Base-by-base conservation (phyloP, 2,888 invertebrate genomes). In the Anthophora plumipes region DNA sequence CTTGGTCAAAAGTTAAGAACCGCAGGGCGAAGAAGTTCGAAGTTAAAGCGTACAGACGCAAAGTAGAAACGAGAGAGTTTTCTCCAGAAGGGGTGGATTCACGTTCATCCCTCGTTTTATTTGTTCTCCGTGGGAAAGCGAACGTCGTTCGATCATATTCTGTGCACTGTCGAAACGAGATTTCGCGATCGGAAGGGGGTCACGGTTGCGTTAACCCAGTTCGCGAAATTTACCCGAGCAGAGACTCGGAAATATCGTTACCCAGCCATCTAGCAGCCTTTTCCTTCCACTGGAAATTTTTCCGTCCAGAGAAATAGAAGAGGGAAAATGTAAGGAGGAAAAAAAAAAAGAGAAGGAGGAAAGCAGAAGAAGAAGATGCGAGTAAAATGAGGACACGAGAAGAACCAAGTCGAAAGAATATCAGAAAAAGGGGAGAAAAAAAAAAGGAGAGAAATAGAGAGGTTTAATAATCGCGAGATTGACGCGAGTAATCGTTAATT, bases 131-230 rank as follows among this genome's bases (percentile, higher is more conserved):
- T 39, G 37, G 48, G 48, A n/a, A 50, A 70, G 31, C 39, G 60
- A 70, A 22, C 59, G 39, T 55, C 41, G 37, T 50, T 70, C 66
- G 73, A 81, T 78, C 78, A 70, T 74, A 66, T 61, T 59, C 20
- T 4, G 50, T 39, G 46, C 25, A 52, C 39, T 52, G 71, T 64
- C 25, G 68, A 72, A 80, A 77, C 50, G 74, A 74, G 78, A 78
- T 74, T 74, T 71, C 63, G 63, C 79, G 79, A 70, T 76, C 68
- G 73, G 52, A 81, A 78, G 17, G 66, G 66, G 78, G 80, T 81
- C 80, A 81, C 73, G 80, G 74, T 63, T 81, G 73, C 78, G 73
- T 74, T 74, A 70, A 78, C 78, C 73, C 66, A 74, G 60, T 81
- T 73, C 25, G 60, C 4, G 70, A 54, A 55, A 63, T 59, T 71